phyloP scores from a whole-genome alignment of 2,113 vertebrate genomes.

The Tonatia bakeri region DNA sequence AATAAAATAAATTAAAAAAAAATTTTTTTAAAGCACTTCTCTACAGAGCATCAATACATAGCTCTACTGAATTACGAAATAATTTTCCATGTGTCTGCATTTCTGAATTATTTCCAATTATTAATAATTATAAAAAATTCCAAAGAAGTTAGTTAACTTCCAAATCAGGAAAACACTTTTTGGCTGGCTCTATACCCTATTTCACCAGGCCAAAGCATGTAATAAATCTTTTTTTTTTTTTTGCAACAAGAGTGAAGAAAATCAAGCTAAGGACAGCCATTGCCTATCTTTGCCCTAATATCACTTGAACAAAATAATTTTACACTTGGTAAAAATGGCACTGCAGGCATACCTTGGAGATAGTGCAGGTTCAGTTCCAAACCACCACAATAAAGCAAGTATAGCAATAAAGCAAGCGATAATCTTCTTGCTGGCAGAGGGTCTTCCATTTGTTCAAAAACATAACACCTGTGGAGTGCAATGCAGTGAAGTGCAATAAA shows the following conservation, averaged over 20 bases:
- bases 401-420: background rate
- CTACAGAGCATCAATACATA: background rate
- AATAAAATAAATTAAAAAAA: no score
- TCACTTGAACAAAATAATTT: slow-evolving; percentile 55
- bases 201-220: slow-evolving; percentile 45
- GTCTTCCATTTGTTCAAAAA: background rate
- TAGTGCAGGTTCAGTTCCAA: background rate
- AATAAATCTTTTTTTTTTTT: slow-evolving; percentile 40
- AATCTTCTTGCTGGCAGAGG: background rate
- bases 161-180: background rate
- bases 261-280: slow-evolving; percentile 40
- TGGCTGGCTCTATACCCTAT: background rate
- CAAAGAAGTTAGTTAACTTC: background rate
- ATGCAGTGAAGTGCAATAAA: background rate
- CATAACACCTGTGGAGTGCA: background rate
- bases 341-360: background rate
- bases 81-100: slow-evolving; percentile 46
- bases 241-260: background rate
- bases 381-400: background rate
- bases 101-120: slow-evolving; percentile 64
- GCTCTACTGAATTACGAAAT: slow-evolving; percentile 59
- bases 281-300: background rate
- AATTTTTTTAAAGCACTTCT: no score
- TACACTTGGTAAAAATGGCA: slow-evolving; percentile 49
- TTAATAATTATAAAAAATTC: slow-evolving; percentile 57